Evolutionary conservation across 1,140 invertebrate genomes (phyloP).

Genomic region (Lasioglossum albipes): DNA sequence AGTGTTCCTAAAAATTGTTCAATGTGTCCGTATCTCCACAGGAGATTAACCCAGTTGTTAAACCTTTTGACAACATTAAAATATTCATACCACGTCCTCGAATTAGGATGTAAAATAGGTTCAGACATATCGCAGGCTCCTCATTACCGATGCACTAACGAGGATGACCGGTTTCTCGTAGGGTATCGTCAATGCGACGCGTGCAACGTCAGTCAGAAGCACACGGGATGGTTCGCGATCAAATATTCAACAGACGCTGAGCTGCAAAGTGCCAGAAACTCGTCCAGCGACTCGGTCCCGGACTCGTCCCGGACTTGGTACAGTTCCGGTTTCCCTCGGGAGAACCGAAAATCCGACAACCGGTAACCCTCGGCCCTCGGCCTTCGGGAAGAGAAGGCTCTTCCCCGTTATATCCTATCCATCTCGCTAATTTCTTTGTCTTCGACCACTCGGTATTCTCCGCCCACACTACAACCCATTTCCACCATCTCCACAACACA

Average conservation of each 20-base stretch:
- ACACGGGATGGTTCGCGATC: constrained; percentile 45
- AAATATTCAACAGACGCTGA: constrained; percentile 72
- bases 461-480: too few relatives aligned
- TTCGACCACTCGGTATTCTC: too few relatives aligned
- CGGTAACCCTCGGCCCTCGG: constrained; percentile 23
- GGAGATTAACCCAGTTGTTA: too few relatives aligned
- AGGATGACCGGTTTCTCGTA: neutral
- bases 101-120: too few relatives aligned
- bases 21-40: too few relatives aligned
- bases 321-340: constrained; percentile 37
- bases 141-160: constrained; percentile 18
- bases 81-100: too few relatives aligned
- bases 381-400: constrained; percentile 42
- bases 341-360: constrained; percentile 54
- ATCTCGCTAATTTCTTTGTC: constrained; percentile 6
- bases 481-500: neutral
- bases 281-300: constrained; percentile 29
- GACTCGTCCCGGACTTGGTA: constrained; percentile 12
- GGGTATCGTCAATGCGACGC: neutral
- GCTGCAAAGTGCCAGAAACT: constrained; percentile 71
- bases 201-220: constrained; percentile 24
- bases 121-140: neutral
- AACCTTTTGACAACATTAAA: too few relatives aligned
- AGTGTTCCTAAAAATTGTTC: too few relatives aligned
- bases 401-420: constrained; percentile 1